Evolutionary conservation across 2,888 invertebrate species (phyloP), one percentile per base, ranked within the genome.

Genomic region (Penaeus monodon): DNA sequence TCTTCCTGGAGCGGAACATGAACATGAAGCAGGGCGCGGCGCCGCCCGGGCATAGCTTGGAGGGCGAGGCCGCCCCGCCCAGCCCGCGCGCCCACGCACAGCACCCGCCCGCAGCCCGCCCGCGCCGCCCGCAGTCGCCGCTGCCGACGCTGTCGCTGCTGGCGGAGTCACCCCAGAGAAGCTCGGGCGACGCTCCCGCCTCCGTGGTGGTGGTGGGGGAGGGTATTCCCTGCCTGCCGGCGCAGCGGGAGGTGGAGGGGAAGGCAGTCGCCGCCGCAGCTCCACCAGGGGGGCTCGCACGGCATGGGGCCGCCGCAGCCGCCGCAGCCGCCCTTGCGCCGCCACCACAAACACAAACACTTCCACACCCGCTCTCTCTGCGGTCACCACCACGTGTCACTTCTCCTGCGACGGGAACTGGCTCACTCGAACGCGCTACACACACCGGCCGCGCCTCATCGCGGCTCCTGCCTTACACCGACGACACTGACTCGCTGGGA

Each of bases 1-100:
- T 94, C 93, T 95, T 94, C 93, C 94, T 94, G 93, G 94, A 94
- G 93, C 95, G 94, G 93, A 95, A 95, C 95, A 95, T 95, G 94
- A 94, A 95, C 94, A 94, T 94, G 93, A 94, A 94, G 93, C 93
- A 93, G 91, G 92, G 92, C 92, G 92, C 92, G 91, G 92, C 92
- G 84, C 87, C 74, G 83, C 83, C 87, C 74, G 87, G 87, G 87
- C 87, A 88, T 88, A 84, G 79, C 86, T 86, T 86, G 82, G 86
- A 86, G 86, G 86, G 82, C 86, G 86, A 86, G 86, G 86, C 86
- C 68, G 86, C 86, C 86, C 86, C 82, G 86, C 86, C 86, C 86
- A 82, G 86, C 82, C 86, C 83, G 78, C 86, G 78, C 86, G 83
- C 86, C 86, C 86, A 83, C 82, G 76, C 86, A 86, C 86, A 86